A percentile compares a stretch with the other conserved stretches of the same genome.
phyloP scores from a whole-genome alignment of 2,113 vertebrate species.

The Barnardius zonarius region DNA sequence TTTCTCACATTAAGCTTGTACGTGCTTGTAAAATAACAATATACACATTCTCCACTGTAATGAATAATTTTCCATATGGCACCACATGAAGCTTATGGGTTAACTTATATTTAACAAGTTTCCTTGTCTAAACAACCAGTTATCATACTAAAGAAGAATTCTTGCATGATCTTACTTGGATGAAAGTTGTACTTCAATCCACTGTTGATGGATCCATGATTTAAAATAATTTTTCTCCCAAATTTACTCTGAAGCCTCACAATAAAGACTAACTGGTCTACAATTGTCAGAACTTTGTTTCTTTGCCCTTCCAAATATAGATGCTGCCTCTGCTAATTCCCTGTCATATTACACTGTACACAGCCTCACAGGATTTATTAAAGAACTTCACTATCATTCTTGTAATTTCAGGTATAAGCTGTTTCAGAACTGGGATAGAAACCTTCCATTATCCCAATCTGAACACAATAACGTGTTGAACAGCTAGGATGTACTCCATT shows the following conservation, averaged over 20 bases:
- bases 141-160: neutral
- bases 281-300: neutral
- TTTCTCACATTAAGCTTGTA: slow-evolving; percentile 16
- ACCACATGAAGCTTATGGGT: neutral
- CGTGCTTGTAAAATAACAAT: slow-evolving; percentile 42
- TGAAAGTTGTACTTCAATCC: neutral
- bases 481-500: neutral
- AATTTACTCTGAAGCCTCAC: neutral
- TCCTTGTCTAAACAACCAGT: neutral
- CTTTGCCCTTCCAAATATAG: neutral
- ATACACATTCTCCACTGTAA: neutral
- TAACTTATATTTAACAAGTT: neutral
- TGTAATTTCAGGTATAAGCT: neutral
- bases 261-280: neutral
- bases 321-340: neutral
- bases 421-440: neutral
- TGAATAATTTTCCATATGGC: slow-evolving; percentile 27
- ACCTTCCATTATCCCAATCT: neutral
- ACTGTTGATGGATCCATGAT: neutral
- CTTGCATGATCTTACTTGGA: neutral
- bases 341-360: neutral
- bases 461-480: neutral
- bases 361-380: neutral
- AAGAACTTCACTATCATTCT: neutral
- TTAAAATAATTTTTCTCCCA: neutral